A percentile compares a stretch with the other conserved stretches of the same genome.
phyloP scores from a whole-genome alignment of 2,797 vertebrate genomes.

The Leptatherina wallacei region DNA sequence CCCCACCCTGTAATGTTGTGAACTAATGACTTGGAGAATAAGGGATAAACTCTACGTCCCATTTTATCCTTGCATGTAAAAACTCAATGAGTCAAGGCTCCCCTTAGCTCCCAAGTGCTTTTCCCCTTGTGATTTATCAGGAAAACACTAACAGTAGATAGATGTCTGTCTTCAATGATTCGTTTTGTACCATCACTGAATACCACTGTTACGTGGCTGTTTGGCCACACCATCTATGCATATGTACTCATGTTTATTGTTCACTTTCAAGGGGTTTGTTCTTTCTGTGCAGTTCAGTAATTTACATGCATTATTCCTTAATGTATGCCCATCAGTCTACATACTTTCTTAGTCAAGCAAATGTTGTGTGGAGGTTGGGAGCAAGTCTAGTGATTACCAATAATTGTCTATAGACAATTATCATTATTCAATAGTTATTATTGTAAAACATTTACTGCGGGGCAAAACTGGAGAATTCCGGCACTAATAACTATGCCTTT shows the following conservation, averaged over 20 bases:
- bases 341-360: neutral
- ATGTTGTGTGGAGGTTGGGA: neutral
- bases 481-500: no score
- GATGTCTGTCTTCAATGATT: constrained; percentile 12
- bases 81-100: constrained; percentile 52
- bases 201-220: neutral
- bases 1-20: constrained; percentile 18
- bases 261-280: neutral
- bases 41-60: constrained; percentile 51
- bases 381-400: no score
- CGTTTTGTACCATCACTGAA: constrained; percentile 9
- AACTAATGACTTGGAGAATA: constrained; percentile 29
- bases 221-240: neutral
- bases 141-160: neutral
- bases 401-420: no score
- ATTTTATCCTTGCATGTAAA: constrained; percentile 52
- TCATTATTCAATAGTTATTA: no score
- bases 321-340: neutral
- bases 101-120: constrained; percentile 20
- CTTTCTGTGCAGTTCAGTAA: neutral
- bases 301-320: neutral
- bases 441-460: no score
- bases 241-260: neutral
- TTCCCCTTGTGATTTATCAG: constrained; percentile 40
- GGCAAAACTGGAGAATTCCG: no score